A percentile compares a stretch with the other conserved stretches of the same genome.
phyloP scores from a whole-genome alignment of 2,113 vertebrate species.

The Antechinus flavipes region DNA sequence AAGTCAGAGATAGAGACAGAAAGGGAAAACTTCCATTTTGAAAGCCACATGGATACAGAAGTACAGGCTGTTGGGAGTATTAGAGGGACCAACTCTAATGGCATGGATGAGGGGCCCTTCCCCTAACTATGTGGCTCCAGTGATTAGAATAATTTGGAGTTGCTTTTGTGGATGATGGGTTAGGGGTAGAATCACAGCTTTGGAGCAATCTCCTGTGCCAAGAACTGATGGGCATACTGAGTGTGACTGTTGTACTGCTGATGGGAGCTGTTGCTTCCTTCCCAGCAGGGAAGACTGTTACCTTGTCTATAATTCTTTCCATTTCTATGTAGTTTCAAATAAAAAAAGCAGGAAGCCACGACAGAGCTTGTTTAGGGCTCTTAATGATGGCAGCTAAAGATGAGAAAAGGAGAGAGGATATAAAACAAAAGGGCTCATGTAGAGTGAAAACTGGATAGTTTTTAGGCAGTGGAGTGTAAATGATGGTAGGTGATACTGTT shows the following conservation, averaged over 20 bases:
- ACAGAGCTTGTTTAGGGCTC: not conserved
- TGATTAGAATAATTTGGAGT: not conserved
- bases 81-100: no score
- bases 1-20: not conserved
- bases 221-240: not conserved
- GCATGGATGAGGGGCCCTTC: not conserved
- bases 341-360: not conserved
- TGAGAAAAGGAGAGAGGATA: not conserved
- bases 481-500: not conserved
- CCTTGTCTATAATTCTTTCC: not conserved
- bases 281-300: not conserved
- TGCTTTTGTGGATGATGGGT: not conserved
- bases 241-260: not conserved
- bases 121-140: not conserved
- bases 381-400: not conserved
- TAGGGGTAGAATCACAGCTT: not conserved
- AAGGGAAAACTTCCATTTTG: not conserved
- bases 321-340: not conserved
- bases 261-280: not conserved
- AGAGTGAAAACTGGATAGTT: not conserved
- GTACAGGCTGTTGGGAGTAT: no score
- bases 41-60: no score
- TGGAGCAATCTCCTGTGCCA: not conserved
- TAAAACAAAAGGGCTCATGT: not conserved
- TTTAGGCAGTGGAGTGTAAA: not conserved